Percentiles rank a stretch among this genome's conserved stretches.
Conservation (phyloP, 2,797 vertebrate genomes). For the Gorsachius magnificus region DNA sequence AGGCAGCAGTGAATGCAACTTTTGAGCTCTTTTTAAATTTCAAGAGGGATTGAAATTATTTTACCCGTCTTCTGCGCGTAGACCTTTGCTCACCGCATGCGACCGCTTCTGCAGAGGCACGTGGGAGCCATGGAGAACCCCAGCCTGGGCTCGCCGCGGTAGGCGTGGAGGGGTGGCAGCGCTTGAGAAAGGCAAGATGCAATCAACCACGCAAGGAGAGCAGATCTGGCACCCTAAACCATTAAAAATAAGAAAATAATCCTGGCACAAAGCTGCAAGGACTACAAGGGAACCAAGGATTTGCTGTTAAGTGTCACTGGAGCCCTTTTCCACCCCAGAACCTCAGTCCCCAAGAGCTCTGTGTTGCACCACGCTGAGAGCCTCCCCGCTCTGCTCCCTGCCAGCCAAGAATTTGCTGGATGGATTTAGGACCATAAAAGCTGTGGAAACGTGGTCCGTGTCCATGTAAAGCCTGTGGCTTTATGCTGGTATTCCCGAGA, state of each 20-base stretch:
- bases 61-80: background rate
- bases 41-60: background rate
- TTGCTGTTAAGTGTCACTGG: background rate
- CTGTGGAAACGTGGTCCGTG: background rate
- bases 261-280: background rate
- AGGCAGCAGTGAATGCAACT: background rate
- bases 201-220: background rate
- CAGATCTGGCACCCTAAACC: background rate
- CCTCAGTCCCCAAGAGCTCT: background rate
- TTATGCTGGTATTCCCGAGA: background rate
- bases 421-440: background rate
- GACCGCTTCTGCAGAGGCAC: background rate
- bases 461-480: background rate
- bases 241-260: background rate
- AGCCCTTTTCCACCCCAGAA: background rate
- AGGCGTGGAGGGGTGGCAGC: background rate
- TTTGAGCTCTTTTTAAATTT: background rate
- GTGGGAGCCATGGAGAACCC: background rate
- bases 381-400: background rate
- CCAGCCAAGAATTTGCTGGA: background rate
- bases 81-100: fast-evolving
- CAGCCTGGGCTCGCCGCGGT: fast-evolving
- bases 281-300: background rate
- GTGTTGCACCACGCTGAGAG: fast-evolving
- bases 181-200: background rate